Base-by-base conservation (phyloP, 2,113 vertebrate genomes). In the Corydoras sp. region DNA sequence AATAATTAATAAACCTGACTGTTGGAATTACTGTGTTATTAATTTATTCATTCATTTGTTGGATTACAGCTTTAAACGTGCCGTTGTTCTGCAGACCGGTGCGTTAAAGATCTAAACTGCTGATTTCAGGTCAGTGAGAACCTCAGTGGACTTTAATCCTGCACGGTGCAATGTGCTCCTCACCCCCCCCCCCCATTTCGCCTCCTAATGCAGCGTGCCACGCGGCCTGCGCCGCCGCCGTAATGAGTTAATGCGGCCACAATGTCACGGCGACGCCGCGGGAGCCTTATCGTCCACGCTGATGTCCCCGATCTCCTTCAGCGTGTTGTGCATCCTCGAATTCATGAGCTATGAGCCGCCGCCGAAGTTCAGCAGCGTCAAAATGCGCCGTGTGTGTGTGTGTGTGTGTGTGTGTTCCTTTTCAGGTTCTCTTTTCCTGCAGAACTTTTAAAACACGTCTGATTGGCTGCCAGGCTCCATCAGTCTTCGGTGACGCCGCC, bases 261-360 rank as follows among this genome's bases (percentile, higher is more conserved):
- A 89, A 89, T 88, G 86, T 88, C 89, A 90, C 83, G 81, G 82
- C 85, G 51, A 53, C 3, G 51, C 51, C 51, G 13, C 51, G 3
- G 3, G 51, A 53, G 51, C 51, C 85, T 88, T 84, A 86, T 88
- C 88, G 72, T 82, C 84, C 85, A 86, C 81, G 84, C 87, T 85
- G 85, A 87, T 87, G 88, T 85, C 87, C 85, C 87, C 79, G 85
- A 90, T 88, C 86, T 86, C 86, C 86, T 87, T 89, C 86, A 80
- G 9, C 11, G 51, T 64, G 68, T 43, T 73, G 58, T 70, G 76
- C 49, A 60, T 75, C 53, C 11, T 58, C 3, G 15, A 7, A 15
- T 12, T 58, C 7, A 64, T 64, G 62, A 48, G 9, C 14, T 63
- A 14, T 49, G 15, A 15, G 62, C 48, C 24, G n/a, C 11, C 58